Base-by-base conservation (phyloP, 2,797 vertebrate genomes). In the Vespertilio murinus region DNA sequence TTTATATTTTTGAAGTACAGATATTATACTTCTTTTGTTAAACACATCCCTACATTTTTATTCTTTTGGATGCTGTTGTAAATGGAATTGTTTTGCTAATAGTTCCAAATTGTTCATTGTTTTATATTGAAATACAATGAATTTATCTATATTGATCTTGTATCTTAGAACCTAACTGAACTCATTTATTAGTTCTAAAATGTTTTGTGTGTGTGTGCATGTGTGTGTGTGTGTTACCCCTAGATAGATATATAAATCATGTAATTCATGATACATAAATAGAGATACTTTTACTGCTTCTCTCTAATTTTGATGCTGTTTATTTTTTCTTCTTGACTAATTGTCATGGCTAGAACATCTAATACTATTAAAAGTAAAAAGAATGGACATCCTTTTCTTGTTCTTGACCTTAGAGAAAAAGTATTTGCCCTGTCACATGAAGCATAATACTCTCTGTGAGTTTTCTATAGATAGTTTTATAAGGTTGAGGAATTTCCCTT, bases 21-120 rank as follows among this genome's bases (percentile, higher is more conserved):
- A 6, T 52, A 20, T 69, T 85, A 7, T 1, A 80, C 18, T 84
- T 78, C 35, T 65, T 35, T 81, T 75, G 14, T 73, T 91, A 81
- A 93, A 38, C 45, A 33, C 14, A 74, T 67, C 22, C 10, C 5
- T 42, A 64, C 8, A 4, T 33, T 78, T 65, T 70, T 38, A 70
- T 64, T 86, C 0, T 23, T 89, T 73, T 38, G 20, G 6, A 52
- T 82, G 3, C 0, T 71, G 35, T n/a, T 38, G 0, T 30, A 78
- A 61, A 82, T 94, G 3, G 0, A 54, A 56, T 78, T 85, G 20
- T 78, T 93, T 94, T 78, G 74, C 56, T 77, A 82, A 86, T 71
- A 75, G 40, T 91, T 78, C 11, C 18, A 52, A 69, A 70, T 25
- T 80, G 6, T 16, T 80, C 23, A 54, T 20, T 73, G 1, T 0